These are phyloP conservation scores for Vandiemenella viatica DNA, from an alignment of 2,888 invertebrate species.

Conservation along the genomic window DNA sequence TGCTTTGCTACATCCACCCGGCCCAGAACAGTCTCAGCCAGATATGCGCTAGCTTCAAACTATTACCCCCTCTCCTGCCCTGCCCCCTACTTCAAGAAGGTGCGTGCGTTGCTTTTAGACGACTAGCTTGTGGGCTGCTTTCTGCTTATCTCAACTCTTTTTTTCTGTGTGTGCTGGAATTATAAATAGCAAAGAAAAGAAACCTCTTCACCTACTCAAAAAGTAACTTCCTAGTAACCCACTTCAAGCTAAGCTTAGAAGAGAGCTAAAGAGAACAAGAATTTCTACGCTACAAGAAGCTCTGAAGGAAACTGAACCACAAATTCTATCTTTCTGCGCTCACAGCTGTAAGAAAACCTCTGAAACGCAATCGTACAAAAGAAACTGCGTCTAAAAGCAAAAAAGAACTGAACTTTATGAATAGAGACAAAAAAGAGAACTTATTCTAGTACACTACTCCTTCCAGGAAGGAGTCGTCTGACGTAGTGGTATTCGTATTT, in stretches of 20 bases:
- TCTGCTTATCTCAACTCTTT: conserved; percentile 7
- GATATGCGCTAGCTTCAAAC: conserved; percentile 18
- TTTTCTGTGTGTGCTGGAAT: conserved; percentile 7
- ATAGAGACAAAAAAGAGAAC: no score
- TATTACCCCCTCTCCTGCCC: conserved; percentile 10
- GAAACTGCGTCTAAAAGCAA: no score
- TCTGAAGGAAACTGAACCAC: no score
- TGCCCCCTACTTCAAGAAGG: conserved; percentile 15
- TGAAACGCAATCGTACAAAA: no score
- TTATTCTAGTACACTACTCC: no score
- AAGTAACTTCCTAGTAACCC: no score
- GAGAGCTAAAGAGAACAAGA: no score
- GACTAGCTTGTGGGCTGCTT: conserved; percentile 13
- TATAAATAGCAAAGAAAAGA: not conserved
- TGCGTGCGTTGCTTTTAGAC: conserved; percentile 12
- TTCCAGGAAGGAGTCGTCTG: conserved; percentile 9
- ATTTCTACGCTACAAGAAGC: no score
- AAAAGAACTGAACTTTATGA: no score
- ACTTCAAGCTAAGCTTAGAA: no score
- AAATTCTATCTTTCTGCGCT: no score
- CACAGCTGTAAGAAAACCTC: no score
- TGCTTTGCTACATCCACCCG: conserved; percentile 28
- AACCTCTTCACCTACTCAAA: not conserved
- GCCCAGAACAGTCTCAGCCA: conserved; percentile 13
- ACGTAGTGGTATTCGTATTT: conserved; percentile 11